Conservation (phyloP, 2,888 invertebrate genomes). For the Pogonocherus hispidulus region DNA sequence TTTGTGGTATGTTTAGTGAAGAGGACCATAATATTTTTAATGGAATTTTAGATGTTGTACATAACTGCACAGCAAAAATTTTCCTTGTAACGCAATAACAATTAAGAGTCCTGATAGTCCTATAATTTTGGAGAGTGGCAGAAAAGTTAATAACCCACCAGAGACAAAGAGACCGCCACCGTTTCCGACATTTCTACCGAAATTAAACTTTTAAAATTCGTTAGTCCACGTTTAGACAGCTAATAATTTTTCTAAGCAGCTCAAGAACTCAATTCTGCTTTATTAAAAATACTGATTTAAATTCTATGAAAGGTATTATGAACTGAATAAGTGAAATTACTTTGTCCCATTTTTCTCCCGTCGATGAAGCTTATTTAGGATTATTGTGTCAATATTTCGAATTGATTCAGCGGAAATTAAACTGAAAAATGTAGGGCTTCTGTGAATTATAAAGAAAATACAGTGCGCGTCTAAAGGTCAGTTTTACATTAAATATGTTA, state of each 20-base stretch:
- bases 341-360: neutral
- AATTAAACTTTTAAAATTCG: conserved; percentile 4
- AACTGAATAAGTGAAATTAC: neutral
- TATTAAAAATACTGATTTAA: neutral
- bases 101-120: neutral
- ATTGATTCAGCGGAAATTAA: too few relatives aligned
- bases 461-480: too few relatives aligned
- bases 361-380: too few relatives aligned
- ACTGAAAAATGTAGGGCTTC: too few relatives aligned
- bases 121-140: neutral
- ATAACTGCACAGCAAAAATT: neutral
- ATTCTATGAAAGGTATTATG: neutral
- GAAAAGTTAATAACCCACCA: neutral
- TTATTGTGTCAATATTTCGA: too few relatives aligned
- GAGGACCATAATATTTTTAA: too few relatives aligned
- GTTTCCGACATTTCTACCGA: neutral
- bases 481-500: too few relatives aligned
- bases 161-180: neutral
- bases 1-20: too few relatives aligned
- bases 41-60: too few relatives aligned
- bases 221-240: neutral
- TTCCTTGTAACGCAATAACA: neutral
- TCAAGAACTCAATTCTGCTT: neutral
- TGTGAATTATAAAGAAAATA: too few relatives aligned
- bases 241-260: neutral